Percentiles rank a stretch among this genome's conserved stretches.
Conservation (phyloP, 1,140 invertebrate species). For the Drosophila persimilis region DNA sequence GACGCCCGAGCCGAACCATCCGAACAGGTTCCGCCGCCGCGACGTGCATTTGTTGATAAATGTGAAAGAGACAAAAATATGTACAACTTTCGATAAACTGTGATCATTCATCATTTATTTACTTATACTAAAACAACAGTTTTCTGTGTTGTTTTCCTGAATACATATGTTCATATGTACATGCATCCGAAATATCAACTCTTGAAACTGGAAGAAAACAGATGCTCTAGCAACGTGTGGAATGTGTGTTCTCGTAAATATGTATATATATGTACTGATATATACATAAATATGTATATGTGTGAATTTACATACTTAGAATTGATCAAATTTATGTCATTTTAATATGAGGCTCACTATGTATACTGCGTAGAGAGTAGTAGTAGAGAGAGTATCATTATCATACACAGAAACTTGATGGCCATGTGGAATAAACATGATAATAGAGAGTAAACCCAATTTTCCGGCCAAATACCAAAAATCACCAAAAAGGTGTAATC, state of each 20-base stretch:
- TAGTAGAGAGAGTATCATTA: neutral
- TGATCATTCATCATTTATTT: slow-evolving; percentile 45
- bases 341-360: slow-evolving; percentile 1
- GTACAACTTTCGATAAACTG: slow-evolving; percentile 35
- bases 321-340: too few species aligned
- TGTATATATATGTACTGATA: neutral
- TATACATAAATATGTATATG: slow-evolving; percentile 9
- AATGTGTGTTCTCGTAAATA: neutral
- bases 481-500: neutral
- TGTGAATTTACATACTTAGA: neutral
- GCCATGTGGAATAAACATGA: slow-evolving; percentile 65
- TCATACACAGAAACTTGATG: slow-evolving; percentile 19
- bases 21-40: slow-evolving; percentile 42
- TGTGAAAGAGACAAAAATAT: slow-evolving; percentile 40
- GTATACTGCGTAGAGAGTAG: neutral
- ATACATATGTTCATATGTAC: slow-evolving; percentile 1
- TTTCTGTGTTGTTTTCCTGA: slow-evolving; percentile 1
- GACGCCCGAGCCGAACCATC: slow-evolving; percentile 28
- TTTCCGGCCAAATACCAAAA: slow-evolving; percentile 24
- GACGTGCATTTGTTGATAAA: slow-evolving; percentile 16
- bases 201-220: neutral
- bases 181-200: slow-evolving; percentile 5
- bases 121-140: slow-evolving; percentile 26
- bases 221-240: slow-evolving; percentile 3
- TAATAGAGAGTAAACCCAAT: slow-evolving; percentile 43